Percentiles rank a stretch among this genome's conserved stretches.
Conservation (phyloP, 2,888 invertebrate genomes). For the Stenodema calcarata region DNA sequence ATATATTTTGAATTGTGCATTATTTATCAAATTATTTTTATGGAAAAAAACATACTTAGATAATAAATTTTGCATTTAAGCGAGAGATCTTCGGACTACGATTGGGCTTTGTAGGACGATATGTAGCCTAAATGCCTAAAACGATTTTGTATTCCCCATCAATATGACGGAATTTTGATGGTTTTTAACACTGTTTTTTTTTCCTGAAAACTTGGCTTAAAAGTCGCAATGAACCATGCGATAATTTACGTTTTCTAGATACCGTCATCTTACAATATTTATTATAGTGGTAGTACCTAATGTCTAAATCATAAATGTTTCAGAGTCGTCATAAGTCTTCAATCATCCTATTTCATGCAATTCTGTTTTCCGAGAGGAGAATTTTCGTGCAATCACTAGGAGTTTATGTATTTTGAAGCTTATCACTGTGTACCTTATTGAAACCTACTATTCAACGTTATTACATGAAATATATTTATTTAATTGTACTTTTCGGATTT, state of each 20-base stretch:
- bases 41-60: neutral
- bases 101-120: neutral
- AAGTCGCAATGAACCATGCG: no score
- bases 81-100: neutral
- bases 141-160: neutral
- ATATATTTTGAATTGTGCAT: neutral
- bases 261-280: neutral
- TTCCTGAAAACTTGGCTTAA: neutral
- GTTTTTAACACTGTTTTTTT: neutral
- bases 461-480: slow-evolving; percentile 39
- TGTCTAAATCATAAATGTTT: neutral
- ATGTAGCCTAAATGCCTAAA: neutral
- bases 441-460: slow-evolving; percentile 16
- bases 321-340: neutral
- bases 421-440: slow-evolving; percentile 27
- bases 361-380: neutral
- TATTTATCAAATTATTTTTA: neutral
- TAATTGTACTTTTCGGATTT: neutral
- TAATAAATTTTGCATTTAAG: neutral
- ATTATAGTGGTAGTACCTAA: neutral
- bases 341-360: neutral
- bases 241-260: neutral
- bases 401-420: neutral
- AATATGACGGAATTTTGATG: neutral
- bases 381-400: slow-evolving; percentile 25